phyloP scores from a whole-genome alignment of 2,888 invertebrate genomes.

The Resseliella maxima region DNA sequence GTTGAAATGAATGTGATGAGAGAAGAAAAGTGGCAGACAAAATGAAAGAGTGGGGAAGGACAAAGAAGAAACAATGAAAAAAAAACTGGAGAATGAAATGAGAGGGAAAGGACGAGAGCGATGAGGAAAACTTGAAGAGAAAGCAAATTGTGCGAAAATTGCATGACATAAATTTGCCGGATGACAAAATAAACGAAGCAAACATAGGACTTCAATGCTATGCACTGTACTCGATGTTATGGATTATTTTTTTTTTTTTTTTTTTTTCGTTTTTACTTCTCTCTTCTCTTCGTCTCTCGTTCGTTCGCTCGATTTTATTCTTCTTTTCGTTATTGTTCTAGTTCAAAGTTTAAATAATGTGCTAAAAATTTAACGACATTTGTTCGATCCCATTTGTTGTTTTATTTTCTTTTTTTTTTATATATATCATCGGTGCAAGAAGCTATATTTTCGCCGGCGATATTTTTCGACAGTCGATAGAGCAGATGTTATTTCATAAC shows the following conservation, averaged over 20 bases:
- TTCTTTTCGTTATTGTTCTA: conserved; percentile 33
- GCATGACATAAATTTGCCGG: conserved; percentile 15
- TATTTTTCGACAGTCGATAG: conserved; percentile 43
- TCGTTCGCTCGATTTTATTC: too few relatives aligned
- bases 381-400: conserved; percentile 37
- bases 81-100: not conserved
- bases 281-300: too few relatives aligned
- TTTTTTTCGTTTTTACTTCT: too few relatives aligned
- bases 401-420: too few relatives aligned
- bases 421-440: not conserved
- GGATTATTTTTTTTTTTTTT: not conserved
- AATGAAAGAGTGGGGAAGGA: not conserved
- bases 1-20: not conserved
- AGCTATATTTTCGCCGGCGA: not conserved
- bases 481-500: conserved; percentile 33
- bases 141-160: conserved; percentile 36
- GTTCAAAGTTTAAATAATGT: conserved; percentile 45
- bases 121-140: not conserved
- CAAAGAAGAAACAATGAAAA: not conserved
- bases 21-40: not conserved
- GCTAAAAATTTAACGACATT: conserved; percentile 53
- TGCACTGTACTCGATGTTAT: not conserved
- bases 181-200: conserved; percentile 37
- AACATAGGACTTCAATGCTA: not conserved
- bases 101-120: not conserved